These are phyloP conservation scores for Spheniscus humboldti DNA, from an alignment of 2,797 vertebrate genomes.

Conservation along the genomic window DNA sequence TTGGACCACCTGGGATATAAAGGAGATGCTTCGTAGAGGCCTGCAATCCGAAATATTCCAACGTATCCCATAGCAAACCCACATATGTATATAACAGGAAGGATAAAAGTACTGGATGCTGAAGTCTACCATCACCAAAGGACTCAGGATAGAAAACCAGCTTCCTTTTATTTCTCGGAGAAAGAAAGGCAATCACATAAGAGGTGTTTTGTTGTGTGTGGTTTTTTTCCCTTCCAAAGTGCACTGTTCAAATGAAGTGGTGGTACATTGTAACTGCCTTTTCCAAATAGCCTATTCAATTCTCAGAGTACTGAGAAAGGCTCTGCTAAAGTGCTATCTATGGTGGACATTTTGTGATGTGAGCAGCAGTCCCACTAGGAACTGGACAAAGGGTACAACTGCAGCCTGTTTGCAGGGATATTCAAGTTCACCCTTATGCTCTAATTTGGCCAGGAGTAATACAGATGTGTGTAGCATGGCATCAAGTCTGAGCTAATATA, in stretches of 20 bases:
- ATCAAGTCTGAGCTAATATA: background rate
- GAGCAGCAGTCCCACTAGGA: background rate
- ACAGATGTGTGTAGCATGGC: background rate
- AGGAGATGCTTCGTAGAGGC: background rate
- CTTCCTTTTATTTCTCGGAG: background rate
- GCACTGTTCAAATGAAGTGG: background rate
- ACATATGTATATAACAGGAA: background rate
- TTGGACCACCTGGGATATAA: background rate
- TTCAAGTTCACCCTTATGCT: background rate
- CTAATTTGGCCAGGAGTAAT: background rate
- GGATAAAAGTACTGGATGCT: background rate
- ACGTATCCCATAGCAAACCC: background rate
- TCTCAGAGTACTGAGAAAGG: background rate
- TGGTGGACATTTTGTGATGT: background rate
- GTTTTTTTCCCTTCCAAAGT: rapidly evolving
- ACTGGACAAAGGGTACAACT: background rate
- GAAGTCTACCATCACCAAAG: background rate
- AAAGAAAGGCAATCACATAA: background rate
- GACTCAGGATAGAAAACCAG: background rate
- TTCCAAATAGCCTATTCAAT: background rate
- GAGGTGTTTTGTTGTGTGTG: background rate
- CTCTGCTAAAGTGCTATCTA: background rate
- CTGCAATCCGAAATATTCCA: background rate
- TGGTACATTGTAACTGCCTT: background rate
- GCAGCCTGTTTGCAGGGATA: background rate